Conservation (phyloP, 2,888 invertebrate genomes). For the Drosophila borborema region DNA sequence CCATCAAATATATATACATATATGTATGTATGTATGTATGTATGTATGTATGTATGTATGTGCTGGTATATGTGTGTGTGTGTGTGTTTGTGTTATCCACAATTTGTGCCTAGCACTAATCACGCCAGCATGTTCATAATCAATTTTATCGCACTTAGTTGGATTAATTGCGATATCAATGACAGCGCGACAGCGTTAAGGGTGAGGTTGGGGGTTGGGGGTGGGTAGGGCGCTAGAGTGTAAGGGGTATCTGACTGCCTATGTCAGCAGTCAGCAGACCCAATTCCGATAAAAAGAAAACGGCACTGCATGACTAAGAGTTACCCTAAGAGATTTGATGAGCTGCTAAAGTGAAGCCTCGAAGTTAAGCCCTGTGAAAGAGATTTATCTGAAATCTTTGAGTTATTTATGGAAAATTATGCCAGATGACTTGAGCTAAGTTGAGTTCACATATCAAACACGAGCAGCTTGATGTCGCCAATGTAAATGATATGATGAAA, state of each 20-base stretch:
- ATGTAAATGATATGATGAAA: background rate
- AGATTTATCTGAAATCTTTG: no score
- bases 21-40: constrained; percentile 10
- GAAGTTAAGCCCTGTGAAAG: no score
- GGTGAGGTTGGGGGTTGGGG: background rate
- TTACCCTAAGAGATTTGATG: background rate
- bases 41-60: no score
- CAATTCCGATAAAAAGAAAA: constrained; percentile 35
- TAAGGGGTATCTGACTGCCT: background rate
- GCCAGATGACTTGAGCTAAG: background rate
- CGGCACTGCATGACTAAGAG: background rate
- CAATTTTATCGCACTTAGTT: constrained; percentile 81
- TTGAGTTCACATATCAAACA: background rate
- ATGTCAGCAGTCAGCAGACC: constrained; percentile 20
- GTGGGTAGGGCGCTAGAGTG: constrained; percentile 12
- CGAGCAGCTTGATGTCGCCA: background rate
- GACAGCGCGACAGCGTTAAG: constrained; percentile 42
- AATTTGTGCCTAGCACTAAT: constrained; percentile 64
- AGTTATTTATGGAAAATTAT: background rate
- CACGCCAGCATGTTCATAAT: constrained; percentile 82
- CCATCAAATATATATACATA: constrained; percentile 16
- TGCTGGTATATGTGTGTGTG: no score
- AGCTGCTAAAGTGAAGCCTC: no score
- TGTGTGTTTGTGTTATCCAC: constrained; percentile 34
- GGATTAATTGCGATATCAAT: constrained; percentile 80